A percentile compares a stretch with the other conserved stretches of the same genome.
Conservation (phyloP, 1,140 invertebrate genomes). For the Drosophila punjabiensis region DNA sequence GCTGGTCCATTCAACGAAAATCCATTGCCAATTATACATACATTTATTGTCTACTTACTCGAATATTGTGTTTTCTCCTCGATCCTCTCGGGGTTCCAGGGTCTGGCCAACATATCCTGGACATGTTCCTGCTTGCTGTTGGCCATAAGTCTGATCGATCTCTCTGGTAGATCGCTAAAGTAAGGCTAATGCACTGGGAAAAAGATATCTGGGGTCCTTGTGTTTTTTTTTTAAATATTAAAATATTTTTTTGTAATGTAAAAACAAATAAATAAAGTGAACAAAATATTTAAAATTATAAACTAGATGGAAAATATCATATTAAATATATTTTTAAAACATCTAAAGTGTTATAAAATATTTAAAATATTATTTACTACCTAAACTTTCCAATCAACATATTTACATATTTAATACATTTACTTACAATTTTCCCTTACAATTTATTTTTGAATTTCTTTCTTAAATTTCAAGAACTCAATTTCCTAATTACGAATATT, state of each 20-base stretch:
- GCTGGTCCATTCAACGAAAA: conserved; percentile 49
- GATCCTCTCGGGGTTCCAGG: conserved; percentile 14
- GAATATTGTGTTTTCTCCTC: conserved; percentile 25
- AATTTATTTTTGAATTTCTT: background rate
- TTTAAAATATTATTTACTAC: background rate
- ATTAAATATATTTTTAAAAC: background rate
- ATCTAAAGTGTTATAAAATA: too few relatives aligned
- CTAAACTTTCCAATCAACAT: background rate
- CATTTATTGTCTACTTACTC: conserved; percentile 49
- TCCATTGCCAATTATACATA: conserved; percentile 59
- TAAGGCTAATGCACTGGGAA: background rate
- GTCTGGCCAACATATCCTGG: conserved; percentile 35
- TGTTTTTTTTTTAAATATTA: background rate
- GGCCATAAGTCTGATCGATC: conserved; percentile 23
- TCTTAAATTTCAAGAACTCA: background rate
- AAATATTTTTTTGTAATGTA: background rate
- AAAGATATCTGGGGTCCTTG: background rate
- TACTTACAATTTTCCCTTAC: too few relatives aligned
- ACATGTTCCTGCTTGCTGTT: conserved; percentile 47
- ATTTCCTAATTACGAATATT: background rate
- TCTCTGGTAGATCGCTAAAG: conserved; percentile 4
- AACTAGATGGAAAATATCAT: background rate
- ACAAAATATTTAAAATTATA: background rate
- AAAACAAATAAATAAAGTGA: background rate
- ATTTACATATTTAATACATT: background rate